Conservation (phyloP, 53 echinoderm and acorn worm species). For the Echinarachnius parma region DNA sequence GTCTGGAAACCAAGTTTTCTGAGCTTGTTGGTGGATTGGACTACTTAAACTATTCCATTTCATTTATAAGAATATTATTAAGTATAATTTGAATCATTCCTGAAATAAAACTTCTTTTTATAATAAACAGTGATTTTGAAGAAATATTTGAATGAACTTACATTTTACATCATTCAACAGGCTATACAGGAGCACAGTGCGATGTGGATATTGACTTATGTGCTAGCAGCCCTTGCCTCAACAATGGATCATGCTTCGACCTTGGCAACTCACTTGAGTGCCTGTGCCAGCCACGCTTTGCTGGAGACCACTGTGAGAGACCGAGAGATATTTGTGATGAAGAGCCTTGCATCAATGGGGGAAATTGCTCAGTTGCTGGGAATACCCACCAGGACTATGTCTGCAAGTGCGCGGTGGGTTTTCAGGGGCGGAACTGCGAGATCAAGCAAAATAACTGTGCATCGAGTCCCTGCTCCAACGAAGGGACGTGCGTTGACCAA, state of each 20-base stretch:
- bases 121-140: too few relatives aligned
- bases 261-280: constrained; percentile 17
- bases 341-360: constrained; percentile 23
- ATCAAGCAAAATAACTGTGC: constrained; percentile 28
- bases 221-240: constrained; percentile 51
- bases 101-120: too few relatives aligned
- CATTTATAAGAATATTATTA: too few relatives aligned
- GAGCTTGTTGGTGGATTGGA: too few relatives aligned
- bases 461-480: constrained; percentile 35
- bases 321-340: constrained; percentile 29
- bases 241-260: constrained; percentile 46
- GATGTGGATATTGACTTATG: constrained; percentile 61
- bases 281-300: constrained; percentile 18
- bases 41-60: too few relatives aligned
- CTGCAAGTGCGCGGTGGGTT: constrained; percentile 21
- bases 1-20: too few relatives aligned
- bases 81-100: too few relatives aligned
- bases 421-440: constrained; percentile 56
- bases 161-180: background rate
- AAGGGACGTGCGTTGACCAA: constrained; percentile 6
- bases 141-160: too few relatives aligned
- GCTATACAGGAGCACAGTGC: constrained; percentile 48
- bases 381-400: background rate
- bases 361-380: background rate
- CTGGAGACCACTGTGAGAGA: constrained; percentile 16